These are phyloP conservation scores for Onychomys torridus DNA, from an alignment of 2,797 vertebrate species.

Conservation along the genomic window DNA sequence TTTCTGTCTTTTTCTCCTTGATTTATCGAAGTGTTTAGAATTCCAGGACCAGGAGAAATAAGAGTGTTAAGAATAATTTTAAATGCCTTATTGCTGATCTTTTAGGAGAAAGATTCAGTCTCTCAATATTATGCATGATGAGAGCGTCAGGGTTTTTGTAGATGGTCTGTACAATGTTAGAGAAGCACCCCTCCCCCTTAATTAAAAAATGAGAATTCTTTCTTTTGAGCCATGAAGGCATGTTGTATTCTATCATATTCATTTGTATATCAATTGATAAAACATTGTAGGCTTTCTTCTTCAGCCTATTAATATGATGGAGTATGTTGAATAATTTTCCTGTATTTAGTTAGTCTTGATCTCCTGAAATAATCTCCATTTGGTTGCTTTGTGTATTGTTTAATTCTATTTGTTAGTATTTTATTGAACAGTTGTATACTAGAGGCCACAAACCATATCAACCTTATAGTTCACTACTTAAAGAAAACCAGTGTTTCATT, in stretches of 20 bases:
- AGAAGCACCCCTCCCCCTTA: background rate
- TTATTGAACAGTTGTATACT: conserved; percentile 3
- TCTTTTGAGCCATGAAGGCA: background rate
- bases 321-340: background rate
- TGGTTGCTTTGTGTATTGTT: background rate
- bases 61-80: background rate
- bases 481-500: background rate
- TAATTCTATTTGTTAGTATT: background rate
- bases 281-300: conserved; percentile 2
- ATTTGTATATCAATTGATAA: background rate
- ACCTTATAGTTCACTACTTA: background rate
- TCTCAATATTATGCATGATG: background rate
- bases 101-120: background rate
- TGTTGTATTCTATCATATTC: conserved; percentile 3
- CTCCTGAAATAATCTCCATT: background rate
- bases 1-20: background rate
- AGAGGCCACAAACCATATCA: background rate
- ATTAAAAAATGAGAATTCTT: background rate
- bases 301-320: background rate
- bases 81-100: background rate
- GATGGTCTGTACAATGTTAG: background rate
- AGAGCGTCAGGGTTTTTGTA: background rate
- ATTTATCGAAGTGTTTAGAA: background rate
- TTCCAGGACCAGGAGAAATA: background rate
- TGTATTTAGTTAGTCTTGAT: background rate